phyloP scores from a whole-genome alignment of 2,888 invertebrate genomes.

The Hipparchia sbordonii region DNA sequence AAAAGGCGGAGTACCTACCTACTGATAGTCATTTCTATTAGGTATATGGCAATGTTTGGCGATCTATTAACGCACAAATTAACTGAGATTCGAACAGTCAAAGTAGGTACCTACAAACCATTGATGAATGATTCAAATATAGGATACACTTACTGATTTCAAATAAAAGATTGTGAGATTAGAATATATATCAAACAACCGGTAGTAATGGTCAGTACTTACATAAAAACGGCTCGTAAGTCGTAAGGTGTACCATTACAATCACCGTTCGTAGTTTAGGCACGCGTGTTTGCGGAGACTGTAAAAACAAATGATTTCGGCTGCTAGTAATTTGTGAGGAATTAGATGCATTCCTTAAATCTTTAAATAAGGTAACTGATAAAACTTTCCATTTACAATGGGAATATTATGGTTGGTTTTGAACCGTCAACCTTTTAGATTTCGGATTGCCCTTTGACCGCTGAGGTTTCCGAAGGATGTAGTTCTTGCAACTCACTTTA shows the following conservation, averaged over 20 bases:
- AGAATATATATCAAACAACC: slow-evolving; percentile 15
- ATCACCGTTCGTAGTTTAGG: slow-evolving; percentile 43
- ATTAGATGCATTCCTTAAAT: slow-evolving; percentile 9
- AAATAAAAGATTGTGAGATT: slow-evolving; percentile 10
- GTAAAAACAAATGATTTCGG: slow-evolving; percentile 54
- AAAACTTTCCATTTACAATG: neutral
- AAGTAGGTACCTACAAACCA: too few relatives aligned
- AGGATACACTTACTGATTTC: neutral
- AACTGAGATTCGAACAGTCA: too few relatives aligned
- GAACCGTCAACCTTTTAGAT: too few relatives aligned
- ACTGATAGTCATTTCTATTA: too few relatives aligned
- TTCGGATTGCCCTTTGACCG: too few relatives aligned
- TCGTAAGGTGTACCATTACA: slow-evolving; percentile 37
- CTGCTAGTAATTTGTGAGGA: slow-evolving; percentile 27
- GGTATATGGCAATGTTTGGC: too few relatives aligned
- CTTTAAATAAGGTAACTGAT: neutral
- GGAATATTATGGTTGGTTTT: neutral
- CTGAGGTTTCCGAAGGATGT: too few relatives aligned
- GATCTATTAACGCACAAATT: too few relatives aligned
- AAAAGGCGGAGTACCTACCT: too few relatives aligned
- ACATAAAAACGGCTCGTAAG: slow-evolving; percentile 1
- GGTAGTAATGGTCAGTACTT: neutral
- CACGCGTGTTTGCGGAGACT: slow-evolving; percentile 47
- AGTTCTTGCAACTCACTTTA: too few relatives aligned
- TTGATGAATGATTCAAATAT: neutral